These are phyloP conservation scores for Gobiocypris rarus DNA, from an alignment of 2,113 vertebrate species.

Conservation along the genomic window DNA sequence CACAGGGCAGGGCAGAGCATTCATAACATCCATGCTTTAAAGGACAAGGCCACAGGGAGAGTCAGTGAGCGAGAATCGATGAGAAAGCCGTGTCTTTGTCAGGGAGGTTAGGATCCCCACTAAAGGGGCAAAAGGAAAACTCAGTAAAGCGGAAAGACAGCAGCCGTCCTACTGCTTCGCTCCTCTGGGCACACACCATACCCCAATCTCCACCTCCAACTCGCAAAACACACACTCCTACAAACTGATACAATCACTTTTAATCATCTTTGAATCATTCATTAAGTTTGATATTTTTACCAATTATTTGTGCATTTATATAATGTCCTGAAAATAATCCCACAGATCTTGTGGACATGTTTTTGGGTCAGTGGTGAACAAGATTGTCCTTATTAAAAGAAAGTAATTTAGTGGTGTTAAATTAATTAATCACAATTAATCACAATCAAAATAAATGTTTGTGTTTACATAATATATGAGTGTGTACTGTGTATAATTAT, in stretches of 20 bases:
- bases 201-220: constrained; percentile 9
- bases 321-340: neutral
- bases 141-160: constrained; percentile 62
- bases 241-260: neutral
- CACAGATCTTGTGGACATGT: neutral
- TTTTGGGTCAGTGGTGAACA: neutral
- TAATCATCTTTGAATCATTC: neutral
- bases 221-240: constrained; percentile 20
- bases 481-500: too few species aligned
- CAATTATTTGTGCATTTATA: neutral
- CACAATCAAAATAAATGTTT: too few species aligned
- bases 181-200: constrained; percentile 1
- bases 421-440: too few species aligned
- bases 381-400: neutral
- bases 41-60: constrained; percentile 68
- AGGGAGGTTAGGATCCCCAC: constrained; percentile 55
- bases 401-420: too few species aligned
- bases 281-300: neutral
- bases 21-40: constrained; percentile 61
- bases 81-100: constrained; percentile 64
- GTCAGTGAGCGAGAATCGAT: constrained; percentile 67
- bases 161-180: constrained; percentile 51
- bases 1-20: constrained; percentile 39
- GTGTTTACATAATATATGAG: too few species aligned
- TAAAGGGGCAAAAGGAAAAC: constrained; percentile 60